Evolutionary conservation across 2,888 invertebrate genomes (phyloP), one percentile per base, ranked within the genome.

Genomic region (Apoderus coryli): DNA sequence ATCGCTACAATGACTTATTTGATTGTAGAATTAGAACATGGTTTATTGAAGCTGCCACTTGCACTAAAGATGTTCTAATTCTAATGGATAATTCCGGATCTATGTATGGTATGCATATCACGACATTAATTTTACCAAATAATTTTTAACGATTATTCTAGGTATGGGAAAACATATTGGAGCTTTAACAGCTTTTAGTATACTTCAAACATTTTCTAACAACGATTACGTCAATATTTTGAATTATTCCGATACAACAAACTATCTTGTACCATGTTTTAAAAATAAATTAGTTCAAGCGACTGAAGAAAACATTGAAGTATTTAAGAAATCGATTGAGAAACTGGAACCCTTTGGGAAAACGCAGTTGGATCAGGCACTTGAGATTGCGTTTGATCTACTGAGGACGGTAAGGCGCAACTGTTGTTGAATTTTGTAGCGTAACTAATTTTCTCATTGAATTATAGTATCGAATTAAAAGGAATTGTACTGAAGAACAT

Each of bases 31-130:
- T 84, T 25, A 69, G 82, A 34, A 84, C 86, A 23, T 95, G 93
- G 93, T 98, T 90, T 55, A 90, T 96, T 41, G 88, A 93, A 61
- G 95, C 95, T 0, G 90, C 96, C 1, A 92, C 95, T 0, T 92
- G 92, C 48, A 90, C 95, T 5, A 98, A 98, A 61, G 95, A 96
- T 51, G 79, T 98, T 44, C 74, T 98, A 14, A 90, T 99, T 35
- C 64, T 99, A 31, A 67, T 98, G 37, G 98, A 99, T 54, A 76
- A 78, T 33, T 92, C 93, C 27, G 98, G 98, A 10, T 95, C 93
- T 11, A 98, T 98, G 96, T 78, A 76, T 15, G 96, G 95, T 56
- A 43, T 16, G 19, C 7, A 19, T n/a, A n/a, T n/a, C n/a, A n/a
- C n/a, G n/a, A n/a, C n/a, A n/a, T n/a, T n/a, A n/a, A n/a, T n/a